Evolutionary conservation across 2,888 invertebrate species (phyloP).

Genomic region (Eupeodes latifasciatus): DNA sequence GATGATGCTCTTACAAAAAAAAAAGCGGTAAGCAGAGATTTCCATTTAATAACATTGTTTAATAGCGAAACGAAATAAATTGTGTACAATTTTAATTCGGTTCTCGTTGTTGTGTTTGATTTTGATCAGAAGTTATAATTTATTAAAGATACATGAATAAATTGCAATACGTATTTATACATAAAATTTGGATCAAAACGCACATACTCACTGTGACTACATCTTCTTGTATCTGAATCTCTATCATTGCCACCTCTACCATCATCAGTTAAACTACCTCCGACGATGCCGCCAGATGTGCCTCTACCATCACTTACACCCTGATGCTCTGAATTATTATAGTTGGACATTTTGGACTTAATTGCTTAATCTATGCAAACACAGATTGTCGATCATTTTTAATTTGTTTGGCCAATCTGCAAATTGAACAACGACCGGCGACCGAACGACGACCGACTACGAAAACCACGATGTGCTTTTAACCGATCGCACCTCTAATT

Average conservation of each 20-base stretch:
- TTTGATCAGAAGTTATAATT: conserved; percentile 67
- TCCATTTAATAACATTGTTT: conserved; percentile 59
- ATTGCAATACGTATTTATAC: conserved; percentile 48
- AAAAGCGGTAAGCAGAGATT: conserved; percentile 58
- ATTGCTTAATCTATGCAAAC: conserved; percentile 76
- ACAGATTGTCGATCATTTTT: conserved; percentile 73
- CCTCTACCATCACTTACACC: not conserved
- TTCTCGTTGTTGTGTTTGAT: conserved; percentile 50
- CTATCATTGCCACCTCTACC: not conserved
- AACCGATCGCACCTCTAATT: conserved; percentile 72
- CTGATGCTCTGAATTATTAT: not conserved
- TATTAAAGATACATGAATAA: conserved; percentile 57
- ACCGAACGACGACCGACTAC: not conserved
- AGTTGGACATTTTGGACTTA: conserved; percentile 68
- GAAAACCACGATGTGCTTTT: conserved; percentile 45
- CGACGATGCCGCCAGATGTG: not conserved
- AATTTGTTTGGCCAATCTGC: conserved; percentile 60
- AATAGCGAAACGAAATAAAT: conserved; percentile 26
- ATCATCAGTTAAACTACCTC: not conserved
- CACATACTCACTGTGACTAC: conserved; percentile 65
- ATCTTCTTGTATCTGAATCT: conserved; percentile 40
- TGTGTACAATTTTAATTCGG: conserved; percentile 50
- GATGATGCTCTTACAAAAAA: not conserved
- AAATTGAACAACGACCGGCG: conserved; percentile 10
- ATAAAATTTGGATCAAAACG: conserved; percentile 46